These are phyloP conservation scores for Venustoraphidia nigricollis DNA, from an alignment of 2,888 invertebrate species.

Conservation along the genomic window DNA sequence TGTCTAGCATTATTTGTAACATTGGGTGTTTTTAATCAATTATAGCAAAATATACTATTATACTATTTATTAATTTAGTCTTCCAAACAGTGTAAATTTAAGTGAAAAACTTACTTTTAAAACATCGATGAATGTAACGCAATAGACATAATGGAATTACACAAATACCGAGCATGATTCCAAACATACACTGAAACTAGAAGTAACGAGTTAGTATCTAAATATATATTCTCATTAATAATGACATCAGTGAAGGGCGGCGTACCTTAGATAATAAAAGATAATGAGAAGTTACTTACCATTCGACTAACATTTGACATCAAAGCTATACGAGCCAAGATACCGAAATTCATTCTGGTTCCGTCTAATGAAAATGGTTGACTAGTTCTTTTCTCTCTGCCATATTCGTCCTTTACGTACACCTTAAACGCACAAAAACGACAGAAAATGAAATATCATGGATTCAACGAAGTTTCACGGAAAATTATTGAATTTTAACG, in stretches of 20 bases:
- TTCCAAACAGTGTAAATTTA: conserved; percentile 6
- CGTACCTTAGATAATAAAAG: not conserved
- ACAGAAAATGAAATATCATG: not conserved
- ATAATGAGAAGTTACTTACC: conserved; percentile 36
- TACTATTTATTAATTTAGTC: too few relatives aligned
- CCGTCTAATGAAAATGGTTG: conserved; percentile 72
- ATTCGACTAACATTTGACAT: conserved; percentile 60
- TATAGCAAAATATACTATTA: too few relatives aligned
- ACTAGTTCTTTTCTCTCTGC: conserved; percentile 34
- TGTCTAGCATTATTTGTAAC: too few relatives aligned
- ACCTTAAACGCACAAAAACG: conserved; percentile 28
- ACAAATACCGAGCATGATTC: conserved; percentile 39
- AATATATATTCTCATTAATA: conserved; percentile 1
- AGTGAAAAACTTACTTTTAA: conserved; percentile 30
- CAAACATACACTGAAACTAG: conserved; percentile 58
- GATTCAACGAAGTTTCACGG: not conserved
- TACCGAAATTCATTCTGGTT: conserved; percentile 43
- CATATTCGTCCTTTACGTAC: conserved; percentile 38
- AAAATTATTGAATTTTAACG: not conserved
- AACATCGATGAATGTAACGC: conserved; percentile 39
- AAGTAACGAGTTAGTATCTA: conserved; percentile 14
- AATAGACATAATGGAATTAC: conserved; percentile 48
- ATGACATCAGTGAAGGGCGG: too few relatives aligned
- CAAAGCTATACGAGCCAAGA: conserved; percentile 54
- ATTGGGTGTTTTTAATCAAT: too few relatives aligned